Evolutionary conservation across 1,140 invertebrate species (phyloP).

Genomic region (Chymomyza costata): DNA sequence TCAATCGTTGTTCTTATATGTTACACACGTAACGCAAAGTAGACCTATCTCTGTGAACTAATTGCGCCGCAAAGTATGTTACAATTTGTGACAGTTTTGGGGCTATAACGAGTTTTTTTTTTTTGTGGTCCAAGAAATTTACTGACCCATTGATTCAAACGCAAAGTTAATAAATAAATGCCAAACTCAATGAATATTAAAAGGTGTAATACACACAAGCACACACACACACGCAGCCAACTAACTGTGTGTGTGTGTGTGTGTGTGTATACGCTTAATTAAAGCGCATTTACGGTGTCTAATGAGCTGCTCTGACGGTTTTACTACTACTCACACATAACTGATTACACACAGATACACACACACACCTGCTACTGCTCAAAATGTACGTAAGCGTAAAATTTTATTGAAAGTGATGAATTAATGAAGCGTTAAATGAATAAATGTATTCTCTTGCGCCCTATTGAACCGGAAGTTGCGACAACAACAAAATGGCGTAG

Average conservation of each 20-base stretch:
- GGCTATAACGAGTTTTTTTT: constrained; percentile 2
- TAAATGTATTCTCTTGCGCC: constrained; percentile 65
- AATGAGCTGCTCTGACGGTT: constrained; percentile 1
- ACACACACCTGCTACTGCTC: constrained; percentile 7
- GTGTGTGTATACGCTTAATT: constrained; percentile 35
- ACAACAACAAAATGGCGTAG: constrained; percentile 24
- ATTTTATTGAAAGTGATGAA: constrained; percentile 73
- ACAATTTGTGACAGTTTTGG: no score
- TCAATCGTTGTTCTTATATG: constrained; percentile 1
- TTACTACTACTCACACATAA: constrained; percentile 36
- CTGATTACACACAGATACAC: constrained; percentile 32
- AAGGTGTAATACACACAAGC: neutral
- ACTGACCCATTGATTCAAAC: constrained; percentile 12
- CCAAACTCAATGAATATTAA: constrained; percentile 39
- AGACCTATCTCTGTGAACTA: no score
- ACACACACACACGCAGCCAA: neutral
- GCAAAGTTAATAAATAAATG: constrained; percentile 46
- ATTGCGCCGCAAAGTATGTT: constrained; percentile 36
- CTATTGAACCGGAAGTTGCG: constrained; percentile 66
- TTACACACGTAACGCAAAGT: constrained; percentile 12
- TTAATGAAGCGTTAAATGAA: constrained; percentile 73
- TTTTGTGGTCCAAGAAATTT: neutral
- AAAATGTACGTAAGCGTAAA: constrained; percentile 59
- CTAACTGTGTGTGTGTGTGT: neutral
- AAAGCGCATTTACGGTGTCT: constrained; percentile 31